A percentile compares a stretch with the other conserved stretches of the same genome.
Evolutionary conservation across 2,797 vertebrate species (phyloP).

Genomic region (Halcyon smyrnensis): DNA sequence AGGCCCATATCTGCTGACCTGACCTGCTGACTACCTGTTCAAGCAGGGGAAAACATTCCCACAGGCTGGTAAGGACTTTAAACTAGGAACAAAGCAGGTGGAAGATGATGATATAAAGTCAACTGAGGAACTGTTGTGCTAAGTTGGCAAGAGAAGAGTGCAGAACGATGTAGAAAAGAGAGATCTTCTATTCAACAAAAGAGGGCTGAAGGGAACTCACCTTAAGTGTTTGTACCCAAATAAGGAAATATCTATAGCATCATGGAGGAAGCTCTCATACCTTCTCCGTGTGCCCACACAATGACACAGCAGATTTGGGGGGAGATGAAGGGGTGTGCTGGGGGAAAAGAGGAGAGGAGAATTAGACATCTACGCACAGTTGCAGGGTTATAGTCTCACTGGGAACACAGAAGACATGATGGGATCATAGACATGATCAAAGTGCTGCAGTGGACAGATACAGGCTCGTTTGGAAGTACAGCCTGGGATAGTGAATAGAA

Average conservation of each 20-base stretch:
- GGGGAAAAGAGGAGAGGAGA: not conserved
- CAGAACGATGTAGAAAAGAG: not conserved
- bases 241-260: not conserved
- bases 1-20: too few relatives aligned
- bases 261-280: not conserved
- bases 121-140: not conserved
- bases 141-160: not conserved
- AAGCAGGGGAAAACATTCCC: not conserved
- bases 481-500: not conserved
- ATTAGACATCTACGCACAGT: not conserved
- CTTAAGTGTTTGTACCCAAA: not conserved
- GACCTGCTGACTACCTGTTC: not conserved
- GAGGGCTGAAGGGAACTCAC: not conserved
- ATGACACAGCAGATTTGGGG: not conserved
- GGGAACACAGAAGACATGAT: not conserved
- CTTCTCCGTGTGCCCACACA: not conserved
- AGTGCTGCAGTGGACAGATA: not conserved
- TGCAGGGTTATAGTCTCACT: not conserved
- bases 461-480: not conserved
- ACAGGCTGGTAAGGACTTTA: not conserved
- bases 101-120: not conserved
- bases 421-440: not conserved
- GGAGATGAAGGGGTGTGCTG: too few relatives aligned
- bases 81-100: not conserved
- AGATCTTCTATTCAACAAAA: not conserved